phyloP scores from a whole-genome alignment of 2,797 vertebrate species.

The Setipinna tenuifilis region DNA sequence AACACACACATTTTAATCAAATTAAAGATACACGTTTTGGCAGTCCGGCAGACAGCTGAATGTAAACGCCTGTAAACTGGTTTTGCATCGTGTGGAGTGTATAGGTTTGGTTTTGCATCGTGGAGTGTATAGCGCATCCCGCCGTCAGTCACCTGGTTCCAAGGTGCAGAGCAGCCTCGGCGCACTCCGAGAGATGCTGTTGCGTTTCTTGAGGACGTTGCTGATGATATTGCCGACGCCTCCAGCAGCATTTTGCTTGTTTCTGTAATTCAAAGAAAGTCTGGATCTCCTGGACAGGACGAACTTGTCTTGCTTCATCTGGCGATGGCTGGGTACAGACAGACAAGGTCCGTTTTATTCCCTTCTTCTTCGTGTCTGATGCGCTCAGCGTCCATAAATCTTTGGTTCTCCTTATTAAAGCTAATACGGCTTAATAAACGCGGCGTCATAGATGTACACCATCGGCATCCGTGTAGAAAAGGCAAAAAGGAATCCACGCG shows the following conservation, averaged over 20 bases:
- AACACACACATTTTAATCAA: neutral
- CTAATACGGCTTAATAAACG: neutral
- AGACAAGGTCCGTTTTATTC: slow-evolving; percentile 11
- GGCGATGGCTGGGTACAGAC: neutral
- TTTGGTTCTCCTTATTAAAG: neutral
- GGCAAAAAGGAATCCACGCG: neutral
- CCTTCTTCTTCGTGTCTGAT: neutral
- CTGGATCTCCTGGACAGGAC: slow-evolving; percentile 82
- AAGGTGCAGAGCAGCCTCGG: slow-evolving; percentile 95
- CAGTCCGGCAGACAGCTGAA: too few species aligned
- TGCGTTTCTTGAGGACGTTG: slow-evolving; percentile 93
- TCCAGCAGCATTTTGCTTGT: slow-evolving; percentile 73
- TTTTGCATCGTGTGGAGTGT: too few species aligned
- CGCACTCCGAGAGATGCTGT: slow-evolving; percentile 91
- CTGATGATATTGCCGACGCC: slow-evolving; percentile 93
- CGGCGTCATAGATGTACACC: neutral
- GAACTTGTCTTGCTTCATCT: slow-evolving; percentile 85
- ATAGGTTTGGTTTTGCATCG: too few species aligned
- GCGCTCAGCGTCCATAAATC: neutral
- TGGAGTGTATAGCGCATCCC: too few species aligned
- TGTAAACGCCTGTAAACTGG: too few species aligned
- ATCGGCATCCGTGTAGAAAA: neutral
- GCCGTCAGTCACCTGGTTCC: slow-evolving; percentile 87
- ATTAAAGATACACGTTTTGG: neutral
- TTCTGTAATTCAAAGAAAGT: slow-evolving; percentile 65